Conservation (phyloP, 2,113 vertebrate genomes). For the Cygnus buccinator region DNA sequence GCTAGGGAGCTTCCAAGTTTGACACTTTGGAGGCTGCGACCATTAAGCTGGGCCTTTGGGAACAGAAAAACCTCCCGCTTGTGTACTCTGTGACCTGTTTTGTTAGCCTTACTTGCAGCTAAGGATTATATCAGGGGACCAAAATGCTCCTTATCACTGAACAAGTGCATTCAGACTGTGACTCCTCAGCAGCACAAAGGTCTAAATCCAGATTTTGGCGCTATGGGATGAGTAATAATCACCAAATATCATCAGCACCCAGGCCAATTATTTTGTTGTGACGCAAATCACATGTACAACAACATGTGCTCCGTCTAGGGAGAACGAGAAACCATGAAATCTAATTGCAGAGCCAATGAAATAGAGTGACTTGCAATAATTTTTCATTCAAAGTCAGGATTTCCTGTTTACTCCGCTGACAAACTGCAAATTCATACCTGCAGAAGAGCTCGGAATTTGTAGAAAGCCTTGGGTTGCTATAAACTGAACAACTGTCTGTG, state of each 20-base stretch:
- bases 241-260: rapidly evolving
- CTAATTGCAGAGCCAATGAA: neutral
- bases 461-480: neutral
- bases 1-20: neutral
- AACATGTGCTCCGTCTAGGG: rapidly evolving
- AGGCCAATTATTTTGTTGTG: neutral
- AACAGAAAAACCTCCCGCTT: neutral
- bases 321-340: neutral
- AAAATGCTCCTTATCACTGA: neutral
- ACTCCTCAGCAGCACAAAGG: neutral
- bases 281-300: neutral
- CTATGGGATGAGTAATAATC: neutral
- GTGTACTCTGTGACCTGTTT: neutral
- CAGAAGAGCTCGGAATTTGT: neutral
- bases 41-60: neutral
- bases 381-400: neutral
- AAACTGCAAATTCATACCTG: neutral
- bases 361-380: neutral
- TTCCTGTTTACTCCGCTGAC: neutral
- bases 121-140: neutral
- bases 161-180: neutral
- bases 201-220: rapidly evolving
- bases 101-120: neutral
- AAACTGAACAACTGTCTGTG: neutral
- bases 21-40: neutral